Evolutionary conservation across 2,888 invertebrate genomes (phyloP), one percentile per base, ranked within the genome.

Genomic region (Hyposoter dolosus): DNA sequence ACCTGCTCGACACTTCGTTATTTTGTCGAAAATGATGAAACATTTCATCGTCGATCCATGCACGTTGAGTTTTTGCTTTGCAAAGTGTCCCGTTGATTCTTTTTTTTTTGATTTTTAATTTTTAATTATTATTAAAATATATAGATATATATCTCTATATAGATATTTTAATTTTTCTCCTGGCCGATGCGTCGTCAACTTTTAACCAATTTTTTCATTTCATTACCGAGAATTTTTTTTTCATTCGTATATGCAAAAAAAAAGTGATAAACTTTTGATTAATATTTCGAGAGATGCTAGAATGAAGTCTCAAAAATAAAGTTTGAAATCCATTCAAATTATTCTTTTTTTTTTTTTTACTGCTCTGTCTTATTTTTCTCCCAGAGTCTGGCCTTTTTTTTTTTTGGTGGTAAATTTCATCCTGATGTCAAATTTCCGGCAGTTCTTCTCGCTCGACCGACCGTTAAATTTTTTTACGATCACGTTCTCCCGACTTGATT

Each of bases 381-480:
- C 4, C 3, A 5, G 15, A 6, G 47, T 50, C n/a, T 50, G 19
- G 47, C n/a, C n/a, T 50, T 7, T 53, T 1, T 7, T 53, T 1
- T 53, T 50, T 50, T 5, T 6, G n/a, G 23, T 19, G 12, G 56
- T 56, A 3, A 3, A 56, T 56, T 56, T 56, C 23, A 56, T 23
- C 23, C 56, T 10, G 10, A 19, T 10, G 12, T 28, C 12, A 7
- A 4, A 15, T 28, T 60, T 15, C 15, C 9, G 28, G 12, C 6
- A 1, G 28, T 15, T 28, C 15, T 28, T 60, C 15, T 60, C 60
- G 60, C 28, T 28, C 28, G 15, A 56, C 15, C 71, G 17, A 50
- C 9, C 28, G 40, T 35, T n/a, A 56, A 74, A 32, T 45, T 63
- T 84, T 74, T 74, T 53, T 5, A 76, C 47, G 35, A 35, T 43